These are phyloP conservation scores for Callitettix versicolor DNA, from an alignment of 1,140 invertebrate species.

Conservation along the genomic window DNA sequence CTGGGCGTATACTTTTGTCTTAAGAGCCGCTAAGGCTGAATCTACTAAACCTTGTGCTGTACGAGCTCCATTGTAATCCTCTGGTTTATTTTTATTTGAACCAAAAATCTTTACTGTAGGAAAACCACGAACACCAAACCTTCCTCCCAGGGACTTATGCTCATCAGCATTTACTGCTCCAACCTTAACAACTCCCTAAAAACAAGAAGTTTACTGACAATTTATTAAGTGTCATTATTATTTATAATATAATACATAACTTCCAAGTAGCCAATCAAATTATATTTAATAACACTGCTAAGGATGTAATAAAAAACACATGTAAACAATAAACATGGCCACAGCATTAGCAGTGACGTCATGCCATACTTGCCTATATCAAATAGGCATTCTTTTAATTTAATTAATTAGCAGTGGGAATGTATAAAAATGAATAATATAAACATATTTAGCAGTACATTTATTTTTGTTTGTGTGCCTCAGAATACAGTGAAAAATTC, in stretches of 20 bases:
- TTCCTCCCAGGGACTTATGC: conserved; percentile 67
- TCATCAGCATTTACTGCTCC: conserved; percentile 88
- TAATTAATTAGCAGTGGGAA: too few relatives aligned
- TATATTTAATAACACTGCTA: too few relatives aligned
- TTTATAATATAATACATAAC: background rate
- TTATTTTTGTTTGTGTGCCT: too few relatives aligned
- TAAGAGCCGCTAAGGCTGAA: conserved; percentile 59
- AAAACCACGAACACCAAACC: conserved; percentile 81
- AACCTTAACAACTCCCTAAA: conserved; percentile 82
- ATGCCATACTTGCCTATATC: too few relatives aligned
- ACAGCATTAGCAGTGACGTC: too few relatives aligned
- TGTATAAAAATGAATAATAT: too few relatives aligned
- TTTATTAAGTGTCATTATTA: background rate
- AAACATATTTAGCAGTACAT: too few relatives aligned
- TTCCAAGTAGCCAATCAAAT: background rate
- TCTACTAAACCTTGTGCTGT: conserved; percentile 80
- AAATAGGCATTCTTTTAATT: too few relatives aligned
- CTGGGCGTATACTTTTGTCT: conserved; percentile 53
- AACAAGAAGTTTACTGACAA: conserved; percentile 11
- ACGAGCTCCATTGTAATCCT: conserved; percentile 76
- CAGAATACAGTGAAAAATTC: too few relatives aligned
- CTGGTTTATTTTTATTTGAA: conserved; percentile 72
- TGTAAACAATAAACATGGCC: background rate
- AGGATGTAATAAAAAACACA: background rate
- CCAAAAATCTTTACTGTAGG: conserved; percentile 96